Evolutionary conservation across 1,140 invertebrate genomes (phyloP), one percentile per base, ranked within the genome.

Genomic region (Probaryconus sp.): DNA sequence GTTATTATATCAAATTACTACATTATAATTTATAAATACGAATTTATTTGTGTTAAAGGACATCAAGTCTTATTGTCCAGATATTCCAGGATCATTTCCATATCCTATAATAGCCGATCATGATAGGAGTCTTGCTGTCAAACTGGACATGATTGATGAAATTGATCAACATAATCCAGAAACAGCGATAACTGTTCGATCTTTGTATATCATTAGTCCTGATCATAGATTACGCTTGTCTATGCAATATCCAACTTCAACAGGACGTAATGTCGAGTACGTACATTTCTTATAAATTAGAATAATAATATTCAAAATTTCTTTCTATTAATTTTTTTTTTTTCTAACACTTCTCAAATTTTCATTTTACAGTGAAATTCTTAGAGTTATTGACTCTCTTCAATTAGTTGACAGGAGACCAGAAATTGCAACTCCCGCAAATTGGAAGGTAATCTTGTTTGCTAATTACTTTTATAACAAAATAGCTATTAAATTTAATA

Each of bases 191-290:
- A 96, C 96, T 20, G 93, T 94, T 42, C 89, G 96, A 65, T 92
- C 95, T 31, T 91, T 97, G 2, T 98, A 96, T 85, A 90, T 98
- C 51, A 92, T 98, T 78, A 94, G 94, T 67, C 94, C 96, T 2
- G 92, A 96, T 80, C 95, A 96, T 82, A 94, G 92, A 80, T 83
- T 97, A 30, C 93, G 96, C 77, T 88, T 97, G 4, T 93, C 94
- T 4, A 95, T 98, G 89, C 89, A 95, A 28, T 98, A 98, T 88
- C 96, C 96, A 26, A 93, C 94, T 10, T 97, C 95, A 9, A 96
- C 94, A 33, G 96, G 96, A 26, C 91, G 96, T 65, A 97, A 97
- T 85, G 96, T 98, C 77, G 92, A 95, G 95, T 97, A 87, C 92
- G 93, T 92, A 47, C 47, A 35, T 48, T 33, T 21, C 0, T 40